Evolutionary conservation across 2,113 vertebrate species (phyloP), one percentile per base, ranked within the genome.

Genomic region (Nymphicus hollandicus): DNA sequence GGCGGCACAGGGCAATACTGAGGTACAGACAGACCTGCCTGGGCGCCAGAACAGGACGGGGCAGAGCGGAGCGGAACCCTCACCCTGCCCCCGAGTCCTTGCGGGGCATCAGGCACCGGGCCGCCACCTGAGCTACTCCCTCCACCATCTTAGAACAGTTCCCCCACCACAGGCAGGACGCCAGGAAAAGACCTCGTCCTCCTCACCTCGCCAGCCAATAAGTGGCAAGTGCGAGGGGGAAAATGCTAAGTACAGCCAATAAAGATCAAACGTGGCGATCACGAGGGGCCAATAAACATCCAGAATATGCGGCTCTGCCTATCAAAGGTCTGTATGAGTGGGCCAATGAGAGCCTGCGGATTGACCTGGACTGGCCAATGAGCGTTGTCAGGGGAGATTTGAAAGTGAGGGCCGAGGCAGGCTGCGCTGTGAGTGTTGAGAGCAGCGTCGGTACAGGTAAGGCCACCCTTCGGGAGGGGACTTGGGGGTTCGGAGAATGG

Each of bases 201-300:
- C 49, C 18, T 4, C 74, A 3, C 17, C 0, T 3, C 9, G 0
- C 3, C 17, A 7, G 1, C 96, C 90, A 95, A 88, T 94, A 10
- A 89, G 13, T 20, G 11, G 1, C 47, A 50, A 77, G 35, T 0
- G 0, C 0, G 4, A 15, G 43, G 6, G 11, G 11, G 24, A 2
- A 18, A 16, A 14, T 1, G 0, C 6, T 4, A 3, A 7, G 0
- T 1, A 0, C 2, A 84, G 33, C 89, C 89, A 95, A 74, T 95
- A 1, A 13, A 3, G 3, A 53, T 16, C 9, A 50, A 69, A 16
- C 1, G 0, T 1, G 1, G 4, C 1, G 1, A 1, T 0, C 0
- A 14, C 3, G 1, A 1, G 0, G 1, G 1, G 5, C 89, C 80
- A 90, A 70, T 96, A n/a, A 80, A 4, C 63, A 39, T 5, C 0